phyloP scores from a whole-genome alignment of 2,113 vertebrate genomes.

The Anguilla japonica region DNA sequence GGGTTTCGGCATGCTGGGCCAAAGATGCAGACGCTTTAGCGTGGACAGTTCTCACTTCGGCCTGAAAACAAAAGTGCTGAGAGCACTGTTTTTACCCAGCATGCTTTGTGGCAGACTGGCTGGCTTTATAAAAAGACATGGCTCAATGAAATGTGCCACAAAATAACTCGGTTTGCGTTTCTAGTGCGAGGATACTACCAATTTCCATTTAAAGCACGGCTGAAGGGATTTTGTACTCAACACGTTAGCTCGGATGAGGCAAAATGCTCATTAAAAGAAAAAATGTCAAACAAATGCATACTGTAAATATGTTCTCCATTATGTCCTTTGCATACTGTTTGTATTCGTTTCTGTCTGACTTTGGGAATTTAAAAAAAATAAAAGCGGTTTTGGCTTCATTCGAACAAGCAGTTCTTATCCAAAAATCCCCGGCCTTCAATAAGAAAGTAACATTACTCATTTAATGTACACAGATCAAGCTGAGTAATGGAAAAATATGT shows the following conservation, averaged over 20 bases:
- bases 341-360: not conserved
- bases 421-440: not conserved
- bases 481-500: conserved; percentile 44
- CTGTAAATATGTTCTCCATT: not conserved
- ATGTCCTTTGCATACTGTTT: not conserved
- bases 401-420: not conserved
- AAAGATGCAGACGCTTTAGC: conserved; percentile 61
- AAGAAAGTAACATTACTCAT: not conserved
- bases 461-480: conserved; percentile 23
- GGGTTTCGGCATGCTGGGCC: conserved; percentile 59
- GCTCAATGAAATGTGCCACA: not conserved
- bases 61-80: conserved; percentile 50
- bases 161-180: not conserved
- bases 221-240: not conserved
- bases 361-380: not conserved
- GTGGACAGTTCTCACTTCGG: conserved; percentile 33
- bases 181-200: not conserved
- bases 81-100: conserved; percentile 28
- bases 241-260: not conserved
- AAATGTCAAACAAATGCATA: not conserved
- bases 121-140: not conserved
- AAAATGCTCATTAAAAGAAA: not conserved
- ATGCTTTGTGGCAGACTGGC: not conserved
- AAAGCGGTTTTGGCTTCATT: not conserved
- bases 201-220: not conserved